Percentiles rank a stretch among this genome's conserved stretches.
phyloP scores from a whole-genome alignment of 2,888 invertebrate genomes.

The Platynereis dumerilii region DNA sequence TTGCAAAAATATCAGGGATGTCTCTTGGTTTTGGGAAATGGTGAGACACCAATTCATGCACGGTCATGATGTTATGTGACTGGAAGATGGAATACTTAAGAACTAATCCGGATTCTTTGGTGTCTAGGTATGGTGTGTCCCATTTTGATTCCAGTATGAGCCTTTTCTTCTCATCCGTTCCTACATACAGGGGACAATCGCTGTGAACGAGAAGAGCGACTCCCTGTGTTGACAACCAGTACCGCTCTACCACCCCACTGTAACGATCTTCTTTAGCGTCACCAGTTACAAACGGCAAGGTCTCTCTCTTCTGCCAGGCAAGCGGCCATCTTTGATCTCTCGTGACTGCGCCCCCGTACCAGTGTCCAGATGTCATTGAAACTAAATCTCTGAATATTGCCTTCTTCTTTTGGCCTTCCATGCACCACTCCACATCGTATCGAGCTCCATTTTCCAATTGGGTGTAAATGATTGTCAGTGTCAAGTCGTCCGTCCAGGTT shows the following conservation, averaged over 20 bases:
- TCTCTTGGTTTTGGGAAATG: conserved; percentile 72
- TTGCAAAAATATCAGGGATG: conserved; percentile 74
- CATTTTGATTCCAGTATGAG: conserved; percentile 66
- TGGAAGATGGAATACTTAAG: conserved; percentile 71
- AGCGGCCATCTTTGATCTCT: conserved; percentile 83
- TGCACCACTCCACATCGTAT: too few species aligned
- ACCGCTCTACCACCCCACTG: conserved; percentile 64
- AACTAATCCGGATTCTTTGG: conserved; percentile 6
- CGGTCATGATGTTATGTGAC: conserved; percentile 69
- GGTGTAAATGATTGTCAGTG: too few species aligned
- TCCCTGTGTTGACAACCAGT: conserved; percentile 74
- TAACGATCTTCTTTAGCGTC: conserved; percentile 41
- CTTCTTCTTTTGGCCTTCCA: too few species aligned
- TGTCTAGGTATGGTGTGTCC: conserved; percentile 29
- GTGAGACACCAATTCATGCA: conserved; percentile 72
- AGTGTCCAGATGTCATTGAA: conserved; percentile 61
- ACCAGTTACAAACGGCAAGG: conserved; percentile 49
- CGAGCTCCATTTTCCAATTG: too few species aligned
- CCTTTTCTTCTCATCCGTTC: conserved; percentile 73
- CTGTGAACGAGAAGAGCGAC: conserved; percentile 72
- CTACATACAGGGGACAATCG: conserved; percentile 76
- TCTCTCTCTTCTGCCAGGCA: conserved; percentile 63
- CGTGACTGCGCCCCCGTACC: conserved; percentile 87
- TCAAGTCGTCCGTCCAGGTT: too few species aligned
- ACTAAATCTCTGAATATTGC: not conserved